These are phyloP conservation scores for Lasaia peninsularis DNA, from an alignment of 1,140 invertebrate species.

Conservation along the genomic window DNA sequence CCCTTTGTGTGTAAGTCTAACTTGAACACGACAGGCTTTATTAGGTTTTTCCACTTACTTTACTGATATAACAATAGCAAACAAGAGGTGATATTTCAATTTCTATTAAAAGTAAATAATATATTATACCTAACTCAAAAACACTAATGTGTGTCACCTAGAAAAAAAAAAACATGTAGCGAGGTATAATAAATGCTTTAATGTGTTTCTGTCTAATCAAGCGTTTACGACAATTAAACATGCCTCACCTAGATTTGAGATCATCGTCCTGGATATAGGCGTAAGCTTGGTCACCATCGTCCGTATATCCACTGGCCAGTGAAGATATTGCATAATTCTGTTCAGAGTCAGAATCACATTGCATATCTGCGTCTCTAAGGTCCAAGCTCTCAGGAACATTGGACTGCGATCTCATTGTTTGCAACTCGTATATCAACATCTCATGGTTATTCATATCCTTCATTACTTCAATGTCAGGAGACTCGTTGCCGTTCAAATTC, in stretches of 20 bases:
- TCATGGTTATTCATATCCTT: conserved; percentile 79
- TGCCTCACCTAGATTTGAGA: conserved; percentile 65
- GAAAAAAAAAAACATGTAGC: too few species aligned
- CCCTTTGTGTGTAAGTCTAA: too few species aligned
- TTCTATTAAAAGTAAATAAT: too few species aligned
- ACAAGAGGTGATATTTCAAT: too few species aligned
- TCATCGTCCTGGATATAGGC: conserved; percentile 65
- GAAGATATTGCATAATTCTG: conserved; percentile 58
- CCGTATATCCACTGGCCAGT: conserved; percentile 49
- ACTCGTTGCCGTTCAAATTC: conserved; percentile 49
- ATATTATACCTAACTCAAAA: too few species aligned
- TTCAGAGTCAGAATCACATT: conserved; percentile 59
- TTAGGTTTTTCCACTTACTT: too few species aligned
- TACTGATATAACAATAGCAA: too few species aligned
- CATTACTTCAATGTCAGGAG: conserved; percentile 59
- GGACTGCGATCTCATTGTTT: conserved; percentile 74
- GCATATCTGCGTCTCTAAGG: conserved; percentile 31
- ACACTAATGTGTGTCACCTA: too few species aligned
- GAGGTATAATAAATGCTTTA: too few species aligned
- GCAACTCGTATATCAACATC: conserved; percentile 78
- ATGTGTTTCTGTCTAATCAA: not conserved
- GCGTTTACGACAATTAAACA: conserved; percentile 6
- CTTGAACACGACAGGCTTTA: too few species aligned
- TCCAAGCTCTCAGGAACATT: conserved; percentile 60
- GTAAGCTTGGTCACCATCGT: conserved; percentile 58